Base-by-base conservation (phyloP, 1,140 invertebrate species). In the Pararge aegeria region DNA sequence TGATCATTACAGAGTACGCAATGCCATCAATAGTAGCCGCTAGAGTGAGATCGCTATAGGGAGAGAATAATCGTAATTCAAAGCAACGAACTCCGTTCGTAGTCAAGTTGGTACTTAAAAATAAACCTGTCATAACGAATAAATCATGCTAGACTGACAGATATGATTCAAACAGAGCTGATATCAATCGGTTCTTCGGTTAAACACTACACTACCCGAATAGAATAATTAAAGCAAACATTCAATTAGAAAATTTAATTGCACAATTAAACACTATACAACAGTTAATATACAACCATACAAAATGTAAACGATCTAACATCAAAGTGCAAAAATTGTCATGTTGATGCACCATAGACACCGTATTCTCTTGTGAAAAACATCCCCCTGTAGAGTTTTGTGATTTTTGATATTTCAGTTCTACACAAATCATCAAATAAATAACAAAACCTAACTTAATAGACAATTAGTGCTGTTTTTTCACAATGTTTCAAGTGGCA, bases 311-410 rank as follows among this genome's bases (percentile, higher is more conserved):
- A 74, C 48, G 73, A 71, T 67, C 55, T 67, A 56, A 73, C 68
- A 64, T 57, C 50, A 62, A 70, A 61, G 71, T 80, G 75, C 75
- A 68, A 44, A 63, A 69, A 67, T 59, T 59, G 34, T 68, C 60
- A 69, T 49, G 73, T 68, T 76, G 71, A 74, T 78, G 70, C 57
- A 19, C 42, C 24, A 27, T 3, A 12, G 30, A 34, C 30, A 34
- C 30, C 7, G n/a, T 12, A 34, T 34, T 12, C 30, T 34, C 3
- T 2, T 34, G 10, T 10, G 0, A 4, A 34, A 34, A 10, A 34
- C 12, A 34, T 34, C 30, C 30, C 12, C 12, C 30, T 34, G 30
- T 10, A 12, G n/a, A 34, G 30, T 12, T 34, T 10, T 34, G 2
- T 10, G 2, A 7, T 9, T 1, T 27, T 27, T 27, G 7, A 4